Evolutionary conservation across 2,888 invertebrate genomes (phyloP).

Genomic region (Ptycholaimellus sp.): DNA sequence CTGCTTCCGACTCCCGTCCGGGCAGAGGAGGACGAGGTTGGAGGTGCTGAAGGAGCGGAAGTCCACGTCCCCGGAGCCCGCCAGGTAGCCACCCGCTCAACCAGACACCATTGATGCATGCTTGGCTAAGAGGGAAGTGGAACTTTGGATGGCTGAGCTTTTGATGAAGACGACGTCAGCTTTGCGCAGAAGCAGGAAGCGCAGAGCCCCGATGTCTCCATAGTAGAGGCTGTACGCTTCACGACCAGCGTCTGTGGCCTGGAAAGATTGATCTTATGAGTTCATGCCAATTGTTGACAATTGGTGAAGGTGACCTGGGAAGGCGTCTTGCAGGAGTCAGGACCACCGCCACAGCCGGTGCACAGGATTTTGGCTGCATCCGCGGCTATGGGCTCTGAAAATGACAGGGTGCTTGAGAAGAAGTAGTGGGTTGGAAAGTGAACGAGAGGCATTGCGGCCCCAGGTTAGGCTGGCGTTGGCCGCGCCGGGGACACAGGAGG

Average conservation of each 20-base stretch:
- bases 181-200: slow-evolving; percentile 1
- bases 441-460: slow-evolving; percentile 2
- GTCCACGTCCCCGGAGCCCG: not conserved
- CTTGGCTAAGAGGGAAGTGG: too few species aligned
- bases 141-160: slow-evolving; percentile 2
- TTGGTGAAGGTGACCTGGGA: slow-evolving; percentile 1
- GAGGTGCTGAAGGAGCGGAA: not conserved
- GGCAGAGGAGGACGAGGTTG: slow-evolving; percentile 1
- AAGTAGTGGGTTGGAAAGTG: too few species aligned
- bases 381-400: not conserved
- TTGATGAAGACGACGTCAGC: slow-evolving; percentile 2
- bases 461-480: slow-evolving; percentile 2
- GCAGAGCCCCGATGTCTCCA: slow-evolving; percentile 5
- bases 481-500: slow-evolving; percentile 5
- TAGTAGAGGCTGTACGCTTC: slow-evolving; percentile 1
- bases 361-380: not conserved
- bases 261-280: too few species aligned
- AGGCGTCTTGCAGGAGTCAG: slow-evolving; percentile 1
- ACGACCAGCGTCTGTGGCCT: slow-evolving; percentile 1
- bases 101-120: too few species aligned
- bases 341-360: not conserved
- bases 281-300: too few species aligned
- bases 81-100: not conserved
- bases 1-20: not conserved
- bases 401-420: too few species aligned